Conservation (phyloP, 2,797 vertebrate genomes). For the Tapera naevia region DNA sequence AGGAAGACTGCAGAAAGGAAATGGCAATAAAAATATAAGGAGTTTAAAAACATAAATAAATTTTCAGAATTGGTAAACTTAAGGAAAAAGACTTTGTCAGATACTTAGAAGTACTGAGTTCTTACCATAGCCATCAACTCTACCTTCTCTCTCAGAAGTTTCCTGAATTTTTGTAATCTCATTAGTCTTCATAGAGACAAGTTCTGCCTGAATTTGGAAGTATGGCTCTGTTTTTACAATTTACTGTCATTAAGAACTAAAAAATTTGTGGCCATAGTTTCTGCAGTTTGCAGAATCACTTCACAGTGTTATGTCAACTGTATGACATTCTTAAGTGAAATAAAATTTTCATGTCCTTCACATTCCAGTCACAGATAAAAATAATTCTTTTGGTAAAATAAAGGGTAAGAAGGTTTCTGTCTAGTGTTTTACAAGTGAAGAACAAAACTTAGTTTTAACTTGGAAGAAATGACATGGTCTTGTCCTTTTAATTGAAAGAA, state of each 20-base stretch:
- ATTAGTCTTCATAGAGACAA: not conserved
- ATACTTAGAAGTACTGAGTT: not conserved
- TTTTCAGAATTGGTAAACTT: rapidly evolving
- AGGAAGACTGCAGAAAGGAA: not conserved
- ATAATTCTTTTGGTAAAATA: not conserved
- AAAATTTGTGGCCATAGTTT: not conserved
- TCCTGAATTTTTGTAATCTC: not conserved
- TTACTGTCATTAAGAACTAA: not conserved
- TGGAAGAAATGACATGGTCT: conserved; percentile 6
- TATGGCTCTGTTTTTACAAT: not conserved
- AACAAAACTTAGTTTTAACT: conserved; percentile 23
- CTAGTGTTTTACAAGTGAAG: not conserved
- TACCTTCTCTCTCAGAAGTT: not conserved
- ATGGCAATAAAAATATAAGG: not conserved
- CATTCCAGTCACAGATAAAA: not conserved
- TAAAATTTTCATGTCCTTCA: not conserved
- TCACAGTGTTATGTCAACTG: not conserved
- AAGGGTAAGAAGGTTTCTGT: not conserved
- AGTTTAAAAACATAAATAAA: not conserved
- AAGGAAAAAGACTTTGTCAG: not conserved
- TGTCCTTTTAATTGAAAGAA: conserved; percentile 67
- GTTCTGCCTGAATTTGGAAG: not conserved
- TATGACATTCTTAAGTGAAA: not conserved
- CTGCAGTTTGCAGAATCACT: not conserved
- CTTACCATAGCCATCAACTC: not conserved